Evolutionary conservation across 1,140 invertebrate species (phyloP).

Genomic region (Polypedilum pembai): DNA sequence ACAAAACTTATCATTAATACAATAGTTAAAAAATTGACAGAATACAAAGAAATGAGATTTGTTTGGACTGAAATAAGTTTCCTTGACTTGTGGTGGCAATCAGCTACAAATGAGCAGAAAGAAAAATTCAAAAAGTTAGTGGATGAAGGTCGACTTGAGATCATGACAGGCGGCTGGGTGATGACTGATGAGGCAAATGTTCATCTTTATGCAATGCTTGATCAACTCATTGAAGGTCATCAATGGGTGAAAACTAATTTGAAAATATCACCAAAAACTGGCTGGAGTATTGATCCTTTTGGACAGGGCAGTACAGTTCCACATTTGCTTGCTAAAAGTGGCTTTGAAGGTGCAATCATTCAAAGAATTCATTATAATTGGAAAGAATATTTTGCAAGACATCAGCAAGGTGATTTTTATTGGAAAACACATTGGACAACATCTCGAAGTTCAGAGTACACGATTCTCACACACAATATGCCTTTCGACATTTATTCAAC

Average conservation of each 20-base stretch:
- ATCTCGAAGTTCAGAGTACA: constrained; percentile 36
- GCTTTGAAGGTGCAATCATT: constrained; percentile 58
- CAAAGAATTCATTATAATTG: constrained; percentile 65
- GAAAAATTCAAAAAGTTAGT: constrained; percentile 58
- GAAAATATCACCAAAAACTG: constrained; percentile 57
- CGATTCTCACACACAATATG: constrained; percentile 78
- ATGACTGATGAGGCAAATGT: constrained; percentile 89
- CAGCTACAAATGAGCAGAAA: constrained; percentile 62
- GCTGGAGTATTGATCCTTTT: constrained; percentile 74
- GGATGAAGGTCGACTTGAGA: constrained; percentile 69
- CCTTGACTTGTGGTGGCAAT: constrained; percentile 92
- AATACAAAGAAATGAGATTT: constrained; percentile 86
- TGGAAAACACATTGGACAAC: constrained; percentile 69
- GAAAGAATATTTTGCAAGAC: constrained; percentile 69
- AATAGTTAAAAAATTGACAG: constrained; percentile 79
- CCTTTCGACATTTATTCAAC: constrained; percentile 95
- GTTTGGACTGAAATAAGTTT: constrained; percentile 97
- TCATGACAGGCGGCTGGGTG: constrained; percentile 87
- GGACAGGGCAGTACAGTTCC: constrained; percentile 67
- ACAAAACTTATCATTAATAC: constrained; percentile 83
- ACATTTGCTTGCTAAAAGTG: constrained; percentile 59
- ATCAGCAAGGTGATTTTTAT: constrained; percentile 67
- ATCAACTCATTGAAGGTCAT: constrained; percentile 87
- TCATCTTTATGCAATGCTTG: constrained; percentile 78
- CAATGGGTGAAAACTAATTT: constrained; percentile 69